Conservation (phyloP, 1,140 invertebrate species). For the Lordiphosa clarofinis region DNA sequence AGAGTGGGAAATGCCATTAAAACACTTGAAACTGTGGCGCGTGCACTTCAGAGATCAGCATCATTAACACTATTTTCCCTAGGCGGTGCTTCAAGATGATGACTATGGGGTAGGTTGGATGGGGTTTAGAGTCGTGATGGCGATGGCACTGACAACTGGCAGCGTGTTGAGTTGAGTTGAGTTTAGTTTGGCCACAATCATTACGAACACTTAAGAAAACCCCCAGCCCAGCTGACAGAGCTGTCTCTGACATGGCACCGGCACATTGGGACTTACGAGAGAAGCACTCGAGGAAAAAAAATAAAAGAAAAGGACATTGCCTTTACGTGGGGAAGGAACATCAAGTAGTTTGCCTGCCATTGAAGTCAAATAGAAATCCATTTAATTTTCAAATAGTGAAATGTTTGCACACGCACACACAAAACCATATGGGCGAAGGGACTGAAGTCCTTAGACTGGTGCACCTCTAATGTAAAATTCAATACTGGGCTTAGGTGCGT, state of each 20-base stretch:
- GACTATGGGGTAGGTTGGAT: conserved; percentile 10
- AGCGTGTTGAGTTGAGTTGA: conserved; percentile 43
- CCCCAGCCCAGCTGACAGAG: conserved; percentile 41
- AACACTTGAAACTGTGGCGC: conserved; percentile 52
- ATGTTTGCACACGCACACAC: conserved; percentile 51
- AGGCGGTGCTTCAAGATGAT: conserved; percentile 63
- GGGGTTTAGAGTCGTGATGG: conserved; percentile 14
- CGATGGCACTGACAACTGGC: conserved; percentile 43
- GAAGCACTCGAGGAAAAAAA: conserved; percentile 43
- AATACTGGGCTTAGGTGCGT: conserved; percentile 18
- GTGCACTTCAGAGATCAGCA: conserved; percentile 65
- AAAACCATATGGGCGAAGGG: conserved; percentile 1
- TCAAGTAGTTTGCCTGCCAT: conserved; percentile 55
- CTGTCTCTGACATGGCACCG: conserved; percentile 44
- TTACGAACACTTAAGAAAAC: conserved; percentile 67
- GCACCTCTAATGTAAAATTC: conserved; percentile 38
- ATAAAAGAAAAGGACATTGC: conserved; percentile 13
- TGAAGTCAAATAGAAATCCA: conserved; percentile 71
- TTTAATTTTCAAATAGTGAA: conserved; percentile 73
- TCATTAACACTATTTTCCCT: conserved; percentile 76
- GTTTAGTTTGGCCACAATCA: conserved; percentile 70
- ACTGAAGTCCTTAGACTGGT: background rate
- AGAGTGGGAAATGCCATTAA: conserved; percentile 51
- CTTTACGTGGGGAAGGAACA: conserved; percentile 10
- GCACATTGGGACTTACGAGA: background rate